phyloP scores from a whole-genome alignment of 2,797 vertebrate genomes.

The Dipus sagitta region DNA sequence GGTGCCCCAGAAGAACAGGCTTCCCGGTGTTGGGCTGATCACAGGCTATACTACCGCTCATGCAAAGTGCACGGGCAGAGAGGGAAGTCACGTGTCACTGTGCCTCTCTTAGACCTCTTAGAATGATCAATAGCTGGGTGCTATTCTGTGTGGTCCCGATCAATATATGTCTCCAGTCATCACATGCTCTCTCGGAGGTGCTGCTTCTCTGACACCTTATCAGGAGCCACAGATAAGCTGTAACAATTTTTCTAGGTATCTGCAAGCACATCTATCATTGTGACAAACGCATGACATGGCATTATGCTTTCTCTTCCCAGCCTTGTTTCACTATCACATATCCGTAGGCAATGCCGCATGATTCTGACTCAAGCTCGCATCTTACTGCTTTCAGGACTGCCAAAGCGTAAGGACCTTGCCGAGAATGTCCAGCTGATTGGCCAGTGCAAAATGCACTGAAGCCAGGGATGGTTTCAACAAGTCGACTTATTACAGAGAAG shows the following conservation, averaged over 20 bases:
- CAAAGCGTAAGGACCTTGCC: constrained; percentile 2
- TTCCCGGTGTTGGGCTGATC: background rate
- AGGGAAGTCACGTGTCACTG: constrained; percentile 33
- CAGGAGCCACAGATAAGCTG: constrained; percentile 60
- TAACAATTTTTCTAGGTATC: constrained; percentile 56
- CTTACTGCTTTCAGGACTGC: background rate
- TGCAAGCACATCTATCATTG: constrained; percentile 47
- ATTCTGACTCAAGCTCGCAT: background rate
- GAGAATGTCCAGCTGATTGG: constrained; percentile 3
- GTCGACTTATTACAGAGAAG: background rate
- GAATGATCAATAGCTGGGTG: constrained; percentile 43
- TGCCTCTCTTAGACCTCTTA: constrained; percentile 36
- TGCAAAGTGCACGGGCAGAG: constrained; percentile 5
- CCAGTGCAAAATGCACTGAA: background rate
- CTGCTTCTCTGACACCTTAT: constrained; percentile 65
- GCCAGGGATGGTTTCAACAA: background rate
- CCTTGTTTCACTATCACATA: background rate
- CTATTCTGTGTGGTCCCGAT: constrained; percentile 43
- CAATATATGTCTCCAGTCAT: constrained; percentile 69
- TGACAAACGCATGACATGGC: constrained; percentile 48
- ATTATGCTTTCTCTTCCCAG: background rate
- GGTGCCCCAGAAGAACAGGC: background rate
- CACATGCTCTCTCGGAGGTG: constrained; percentile 50
- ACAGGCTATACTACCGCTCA: background rate
- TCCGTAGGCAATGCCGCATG: background rate